Evolutionary conservation across 2,888 invertebrate species (phyloP).

Genomic region (Volucella zonaria): DNA sequence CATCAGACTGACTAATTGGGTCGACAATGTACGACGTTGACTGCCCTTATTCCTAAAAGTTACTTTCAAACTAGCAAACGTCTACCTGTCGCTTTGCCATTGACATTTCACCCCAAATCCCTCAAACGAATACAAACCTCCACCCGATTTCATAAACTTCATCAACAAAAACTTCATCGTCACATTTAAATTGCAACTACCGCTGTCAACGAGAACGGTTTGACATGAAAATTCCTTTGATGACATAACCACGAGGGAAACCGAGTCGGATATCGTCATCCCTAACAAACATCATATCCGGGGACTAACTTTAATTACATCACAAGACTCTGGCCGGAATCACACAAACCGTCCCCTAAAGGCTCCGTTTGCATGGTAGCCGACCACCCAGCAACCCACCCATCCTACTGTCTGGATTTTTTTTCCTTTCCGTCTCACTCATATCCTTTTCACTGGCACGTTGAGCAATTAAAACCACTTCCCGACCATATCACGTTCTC

Average conservation of each 20-base stretch:
- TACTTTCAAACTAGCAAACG: too few species aligned
- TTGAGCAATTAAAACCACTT: slow-evolving; percentile 65
- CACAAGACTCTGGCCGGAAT: slow-evolving; percentile 34
- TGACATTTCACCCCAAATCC: slow-evolving; percentile 18
- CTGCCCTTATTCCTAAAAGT: too few species aligned
- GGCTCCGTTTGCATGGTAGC: slow-evolving; percentile 16
- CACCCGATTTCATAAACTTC: neutral
- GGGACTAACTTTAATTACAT: slow-evolving; percentile 65
- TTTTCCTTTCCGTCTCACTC: slow-evolving; percentile 28
- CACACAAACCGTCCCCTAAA: slow-evolving; percentile 34
- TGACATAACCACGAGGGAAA: slow-evolving; percentile 43
- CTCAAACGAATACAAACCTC: slow-evolving; percentile 1
- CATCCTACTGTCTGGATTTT: slow-evolving; percentile 30
- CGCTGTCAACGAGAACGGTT: slow-evolving; percentile 43
- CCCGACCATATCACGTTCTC: slow-evolving; percentile 54
- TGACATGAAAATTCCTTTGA: slow-evolving; percentile 59
- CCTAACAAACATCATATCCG: slow-evolving; percentile 37
- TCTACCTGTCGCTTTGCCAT: too few species aligned
- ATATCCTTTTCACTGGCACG: slow-evolving; percentile 60
- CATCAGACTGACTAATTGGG: too few species aligned
- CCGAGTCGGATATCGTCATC: neutral
- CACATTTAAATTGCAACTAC: slow-evolving; percentile 40
- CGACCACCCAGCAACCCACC: neutral
- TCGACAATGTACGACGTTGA: too few species aligned
- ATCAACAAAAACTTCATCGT: slow-evolving; percentile 15